Base-by-base conservation (phyloP, 2,113 vertebrate genomes). In the Carassius gibelio region DNA sequence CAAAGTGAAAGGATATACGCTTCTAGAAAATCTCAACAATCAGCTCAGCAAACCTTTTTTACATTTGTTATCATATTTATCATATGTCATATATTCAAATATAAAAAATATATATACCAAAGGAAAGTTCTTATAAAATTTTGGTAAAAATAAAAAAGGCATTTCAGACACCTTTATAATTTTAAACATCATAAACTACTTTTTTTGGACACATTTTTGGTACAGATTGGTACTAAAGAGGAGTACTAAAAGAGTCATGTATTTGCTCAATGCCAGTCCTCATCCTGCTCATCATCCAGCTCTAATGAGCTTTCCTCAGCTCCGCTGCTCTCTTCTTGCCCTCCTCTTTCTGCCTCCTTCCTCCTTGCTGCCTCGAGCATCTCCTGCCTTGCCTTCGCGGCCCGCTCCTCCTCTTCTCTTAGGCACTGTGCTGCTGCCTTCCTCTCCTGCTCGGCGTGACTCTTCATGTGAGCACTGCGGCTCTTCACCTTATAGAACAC, bases 391-490 rank as follows among this genome's bases (percentile, higher is more conserved):
- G 82, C 82, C 0, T 64, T 93, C 0, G 84, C 92, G 0, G 91
- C 94, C 3, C 86, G 90, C 85, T 94, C 93, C 85, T 97, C 97
- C 17, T 93, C 94, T 89, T 98, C 96, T 7, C 91, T 95, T 88
- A 94, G 96, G 66, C 92, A 94, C 92, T 95, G 94, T 0, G 97
- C 97, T 0, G 97, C 97, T 0, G 97, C 98, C 91, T 99, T 99
- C 94, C 99, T 99, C 91, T 99, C 98, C 93, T 99, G 97, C 91
- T 99, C 98, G 0, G 98, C 95, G 0, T 99, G 98, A 91, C 98
- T 99, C 90, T 99, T 99, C 98, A 99, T 99, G 94, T 99, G 98
- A 3, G 98, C 98, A 0, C 98, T 99, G 86, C 98, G 97, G 89
- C 98, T 99, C 92, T 99, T 99, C 89, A 99, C 98, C 92, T 99